Evolutionary conservation across 2,113 vertebrate species (phyloP).

Genomic region (Erythrocercus mccallii): DNA sequence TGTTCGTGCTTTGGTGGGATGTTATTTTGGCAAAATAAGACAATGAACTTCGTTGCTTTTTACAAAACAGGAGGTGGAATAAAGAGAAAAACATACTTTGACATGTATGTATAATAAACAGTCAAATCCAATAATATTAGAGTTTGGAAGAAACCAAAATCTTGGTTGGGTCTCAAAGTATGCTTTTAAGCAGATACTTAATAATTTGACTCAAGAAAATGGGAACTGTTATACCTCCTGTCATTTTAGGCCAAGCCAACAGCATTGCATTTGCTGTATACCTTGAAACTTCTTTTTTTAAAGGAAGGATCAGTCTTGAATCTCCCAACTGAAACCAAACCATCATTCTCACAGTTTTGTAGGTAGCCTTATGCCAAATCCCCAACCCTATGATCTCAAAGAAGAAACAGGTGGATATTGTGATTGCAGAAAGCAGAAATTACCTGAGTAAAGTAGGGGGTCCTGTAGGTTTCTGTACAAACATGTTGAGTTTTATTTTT

Average conservation of each 20-base stretch:
- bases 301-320: background rate
- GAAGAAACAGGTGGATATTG: background rate
- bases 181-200: background rate
- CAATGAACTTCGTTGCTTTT: background rate
- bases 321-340: background rate
- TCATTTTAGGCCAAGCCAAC: background rate
- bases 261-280: background rate
- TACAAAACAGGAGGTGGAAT: background rate
- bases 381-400: background rate
- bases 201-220: background rate
- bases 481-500: background rate
- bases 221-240: background rate
- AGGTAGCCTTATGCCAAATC: background rate
- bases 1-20: background rate
- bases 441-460: background rate
- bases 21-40: background rate
- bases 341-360: background rate
- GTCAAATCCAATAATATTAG: background rate
- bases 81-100: background rate
- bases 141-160: background rate
- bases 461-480: background rate
- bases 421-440: background rate
- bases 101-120: accelerated
- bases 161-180: background rate
- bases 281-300: background rate